Evolutionary conservation across 2,797 vertebrate species (phyloP).

Genomic region (Iguana delicatissima): DNA sequence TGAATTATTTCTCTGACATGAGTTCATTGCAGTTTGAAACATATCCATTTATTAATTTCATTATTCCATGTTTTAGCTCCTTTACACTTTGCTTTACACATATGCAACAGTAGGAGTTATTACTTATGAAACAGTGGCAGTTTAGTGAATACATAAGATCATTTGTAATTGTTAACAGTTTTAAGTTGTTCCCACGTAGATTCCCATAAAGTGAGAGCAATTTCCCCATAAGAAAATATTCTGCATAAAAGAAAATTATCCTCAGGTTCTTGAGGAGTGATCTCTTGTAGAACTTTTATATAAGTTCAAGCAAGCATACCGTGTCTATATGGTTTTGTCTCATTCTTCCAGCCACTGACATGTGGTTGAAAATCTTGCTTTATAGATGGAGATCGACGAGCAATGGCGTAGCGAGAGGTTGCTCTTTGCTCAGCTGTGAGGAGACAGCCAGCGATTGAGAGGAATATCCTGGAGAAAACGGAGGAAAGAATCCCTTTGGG

Average conservation of each 20-base stretch:
- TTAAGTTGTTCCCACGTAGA: background rate
- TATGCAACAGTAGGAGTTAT: slow-evolving; percentile 12
- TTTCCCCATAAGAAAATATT: background rate
- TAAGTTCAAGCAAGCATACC: background rate
- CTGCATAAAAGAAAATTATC: slow-evolving; percentile 13
- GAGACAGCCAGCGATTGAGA: too few relatives aligned
- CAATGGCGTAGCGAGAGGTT: too few relatives aligned
- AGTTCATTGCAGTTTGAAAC: background rate
- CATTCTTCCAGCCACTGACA: background rate
- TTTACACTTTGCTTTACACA: slow-evolving; percentile 45
- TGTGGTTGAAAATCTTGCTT: background rate
- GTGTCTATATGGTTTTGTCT: background rate
- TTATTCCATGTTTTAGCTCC: slow-evolving; percentile 35
- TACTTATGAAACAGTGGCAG: slow-evolving; percentile 17
- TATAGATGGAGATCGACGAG: too few relatives aligned
- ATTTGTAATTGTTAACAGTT: slow-evolving; percentile 6
- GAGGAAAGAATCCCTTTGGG: too few relatives aligned
- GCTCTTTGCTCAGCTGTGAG: too few relatives aligned
- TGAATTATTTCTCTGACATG: background rate
- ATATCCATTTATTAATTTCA: slow-evolving; percentile 5
- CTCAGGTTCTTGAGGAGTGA: background rate
- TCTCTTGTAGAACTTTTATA: slow-evolving; percentile 8
- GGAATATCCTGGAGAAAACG: too few relatives aligned
- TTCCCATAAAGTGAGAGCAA: slow-evolving; percentile 1
- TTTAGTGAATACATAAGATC: slow-evolving; percentile 25